These are phyloP conservation scores for Chaenocephalus aceratus DNA, from an alignment of 2,113 vertebrate species.

Conservation along the genomic window DNA sequence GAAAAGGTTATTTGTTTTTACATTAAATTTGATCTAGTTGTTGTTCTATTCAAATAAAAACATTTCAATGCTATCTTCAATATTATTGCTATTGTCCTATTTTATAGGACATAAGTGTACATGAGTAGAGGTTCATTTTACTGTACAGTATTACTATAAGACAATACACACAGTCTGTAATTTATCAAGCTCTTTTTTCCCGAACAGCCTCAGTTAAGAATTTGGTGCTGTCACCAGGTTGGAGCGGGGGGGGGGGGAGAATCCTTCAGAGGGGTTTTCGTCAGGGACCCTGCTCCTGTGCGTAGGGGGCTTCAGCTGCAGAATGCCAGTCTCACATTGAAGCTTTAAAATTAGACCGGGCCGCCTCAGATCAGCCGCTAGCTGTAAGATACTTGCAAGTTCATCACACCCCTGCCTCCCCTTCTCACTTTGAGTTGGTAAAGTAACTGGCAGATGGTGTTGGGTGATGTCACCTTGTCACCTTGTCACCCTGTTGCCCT, in stretches of 20 bases:
- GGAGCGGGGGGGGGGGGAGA: slow-evolving; percentile 37
- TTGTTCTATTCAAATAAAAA: no score
- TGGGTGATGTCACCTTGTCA: slow-evolving; percentile 75
- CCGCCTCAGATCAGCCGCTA: slow-evolving; percentile 46
- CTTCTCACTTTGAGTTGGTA: slow-evolving; percentile 19
- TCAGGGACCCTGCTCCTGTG: slow-evolving; percentile 35
- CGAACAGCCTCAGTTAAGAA: slow-evolving; percentile 16
- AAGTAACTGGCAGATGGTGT: slow-evolving; percentile 43
- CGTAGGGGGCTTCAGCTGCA: slow-evolving; percentile 7
- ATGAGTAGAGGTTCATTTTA: no score
- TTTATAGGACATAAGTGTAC: no score
- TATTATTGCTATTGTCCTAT: no score
- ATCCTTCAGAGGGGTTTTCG: slow-evolving; percentile 30
- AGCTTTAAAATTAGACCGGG: slow-evolving; percentile 69
- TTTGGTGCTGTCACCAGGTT: no score
- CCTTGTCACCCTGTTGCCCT: slow-evolving; percentile 54
- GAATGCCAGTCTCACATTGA: slow-evolving; percentile 26
- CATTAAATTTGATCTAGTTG: no score
- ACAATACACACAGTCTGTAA: background rate
- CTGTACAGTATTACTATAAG: no score
- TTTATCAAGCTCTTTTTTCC: background rate
- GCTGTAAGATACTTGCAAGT: slow-evolving; percentile 53
- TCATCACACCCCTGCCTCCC: slow-evolving; percentile 41
- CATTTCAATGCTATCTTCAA: no score
- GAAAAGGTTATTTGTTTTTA: no score